Percentiles rank a stretch among this genome's conserved stretches.
Conservation (phyloP, 2,113 vertebrate species). For the Epinephelus fuscoguttatus region DNA sequence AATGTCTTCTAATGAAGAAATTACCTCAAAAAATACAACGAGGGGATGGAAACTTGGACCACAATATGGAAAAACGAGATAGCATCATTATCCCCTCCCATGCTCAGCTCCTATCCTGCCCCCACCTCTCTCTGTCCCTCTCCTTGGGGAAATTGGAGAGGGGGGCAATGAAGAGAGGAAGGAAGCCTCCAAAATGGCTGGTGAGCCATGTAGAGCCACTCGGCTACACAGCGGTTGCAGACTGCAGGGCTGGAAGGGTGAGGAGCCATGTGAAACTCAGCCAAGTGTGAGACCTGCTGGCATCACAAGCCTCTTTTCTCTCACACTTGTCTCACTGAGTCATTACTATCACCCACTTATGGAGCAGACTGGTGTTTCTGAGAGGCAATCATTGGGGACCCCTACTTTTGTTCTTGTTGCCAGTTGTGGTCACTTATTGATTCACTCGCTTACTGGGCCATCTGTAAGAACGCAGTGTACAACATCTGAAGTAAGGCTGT, state of each 20-base stretch:
- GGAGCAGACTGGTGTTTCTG: slow-evolving; percentile 29
- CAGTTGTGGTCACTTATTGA: not conserved
- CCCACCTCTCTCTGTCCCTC: not conserved
- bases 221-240: slow-evolving; percentile 16
- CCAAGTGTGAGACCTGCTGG: slow-evolving; percentile 66
- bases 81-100: slow-evolving; percentile 42
- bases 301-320: slow-evolving; percentile 36
- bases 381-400: slow-evolving; percentile 1
- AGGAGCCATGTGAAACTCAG: slow-evolving; percentile 54
- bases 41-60: slow-evolving; percentile 60
- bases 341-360: slow-evolving; percentile 55
- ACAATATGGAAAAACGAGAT: slow-evolving; percentile 60
- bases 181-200: slow-evolving; percentile 55
- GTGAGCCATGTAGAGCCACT: slow-evolving; percentile 46
- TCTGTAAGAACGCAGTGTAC: no score
- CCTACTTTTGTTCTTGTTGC: not conserved
- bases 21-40: not conserved
- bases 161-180: slow-evolving; percentile 4
- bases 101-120: not conserved
- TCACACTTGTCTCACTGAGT: slow-evolving; percentile 53
- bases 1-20: slow-evolving; percentile 3
- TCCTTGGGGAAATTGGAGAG: slow-evolving; percentile 42
- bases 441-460: not conserved
- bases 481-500: no score
- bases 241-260: slow-evolving; percentile 41